Evolutionary conservation across 1,140 invertebrate genomes (phyloP).

Genomic region (Ceratitis capitata): DNA sequence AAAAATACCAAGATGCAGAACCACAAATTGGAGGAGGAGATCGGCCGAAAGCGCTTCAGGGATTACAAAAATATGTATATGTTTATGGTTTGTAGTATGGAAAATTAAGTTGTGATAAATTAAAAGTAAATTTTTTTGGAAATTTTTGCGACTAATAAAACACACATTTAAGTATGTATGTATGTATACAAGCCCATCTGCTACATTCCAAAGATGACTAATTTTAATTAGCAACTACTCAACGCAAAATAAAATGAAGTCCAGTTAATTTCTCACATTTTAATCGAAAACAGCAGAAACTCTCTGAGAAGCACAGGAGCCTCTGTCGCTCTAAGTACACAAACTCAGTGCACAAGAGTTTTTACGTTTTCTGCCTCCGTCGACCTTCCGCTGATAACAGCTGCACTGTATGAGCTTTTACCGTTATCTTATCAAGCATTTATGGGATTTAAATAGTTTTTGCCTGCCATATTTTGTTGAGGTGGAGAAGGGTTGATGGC

Average conservation of each 20-base stretch:
- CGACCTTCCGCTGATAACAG: not conserved
- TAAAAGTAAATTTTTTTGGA: no score
- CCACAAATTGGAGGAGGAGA: no score
- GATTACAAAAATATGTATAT: no score
- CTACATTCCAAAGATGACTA: no score
- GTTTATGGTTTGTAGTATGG: no score
- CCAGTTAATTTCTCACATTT: not conserved
- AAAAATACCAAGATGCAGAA: no score
- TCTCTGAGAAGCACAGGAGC: not conserved
- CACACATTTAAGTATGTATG: no score
- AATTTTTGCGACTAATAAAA: no score
- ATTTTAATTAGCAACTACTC: no score
- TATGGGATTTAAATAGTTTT: not conserved
- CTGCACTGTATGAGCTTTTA: not conserved
- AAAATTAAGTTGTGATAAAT: no score
- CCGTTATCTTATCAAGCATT: not conserved
- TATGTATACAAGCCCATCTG: not conserved
- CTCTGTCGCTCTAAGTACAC: not conserved
- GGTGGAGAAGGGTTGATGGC: not conserved
- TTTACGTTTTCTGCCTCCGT: not conserved
- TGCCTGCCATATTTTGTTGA: not conserved
- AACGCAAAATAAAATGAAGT: no score
- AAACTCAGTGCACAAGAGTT: not conserved
- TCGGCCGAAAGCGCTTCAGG: no score
- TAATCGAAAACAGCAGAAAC: not conserved